These are phyloP conservation scores for Laticauda laticaudata DNA, from an alignment of 2,113 vertebrate genomes.

Conservation along the genomic window DNA sequence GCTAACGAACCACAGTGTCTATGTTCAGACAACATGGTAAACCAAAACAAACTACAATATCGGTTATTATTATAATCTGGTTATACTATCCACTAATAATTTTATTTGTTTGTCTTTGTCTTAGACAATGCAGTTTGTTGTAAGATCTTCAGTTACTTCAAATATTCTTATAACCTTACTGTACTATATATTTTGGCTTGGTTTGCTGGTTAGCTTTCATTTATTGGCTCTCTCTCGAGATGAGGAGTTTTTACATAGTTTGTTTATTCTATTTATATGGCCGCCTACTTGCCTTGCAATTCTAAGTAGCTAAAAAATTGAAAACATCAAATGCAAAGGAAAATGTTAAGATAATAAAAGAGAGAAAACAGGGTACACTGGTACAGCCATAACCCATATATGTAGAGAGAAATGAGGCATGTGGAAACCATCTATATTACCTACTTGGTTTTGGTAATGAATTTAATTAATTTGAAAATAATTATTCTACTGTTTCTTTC, in stretches of 20 bases:
- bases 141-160: neutral
- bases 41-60: neutral
- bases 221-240: neutral
- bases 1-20: neutral
- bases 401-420: neutral
- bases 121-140: neutral
- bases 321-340: neutral
- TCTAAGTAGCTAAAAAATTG: neutral
- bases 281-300: neutral
- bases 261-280: neutral
- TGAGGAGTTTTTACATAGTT: neutral
- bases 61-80: neutral
- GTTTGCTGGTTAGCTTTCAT: neutral
- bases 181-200: neutral
- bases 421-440: neutral
- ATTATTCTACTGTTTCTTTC: conserved; percentile 62
- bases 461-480: conserved; percentile 40
- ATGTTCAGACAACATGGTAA: neutral
- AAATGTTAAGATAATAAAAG: neutral
- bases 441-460: neutral
- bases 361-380: neutral
- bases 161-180: neutral
- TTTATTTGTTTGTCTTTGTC: neutral
- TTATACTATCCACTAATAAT: neutral
- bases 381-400: neutral